A percentile compares a stretch with the other conserved stretches of the same genome.
phyloP scores from a whole-genome alignment of 1,140 invertebrate genomes.

The Euura saliciscinereae region DNA sequence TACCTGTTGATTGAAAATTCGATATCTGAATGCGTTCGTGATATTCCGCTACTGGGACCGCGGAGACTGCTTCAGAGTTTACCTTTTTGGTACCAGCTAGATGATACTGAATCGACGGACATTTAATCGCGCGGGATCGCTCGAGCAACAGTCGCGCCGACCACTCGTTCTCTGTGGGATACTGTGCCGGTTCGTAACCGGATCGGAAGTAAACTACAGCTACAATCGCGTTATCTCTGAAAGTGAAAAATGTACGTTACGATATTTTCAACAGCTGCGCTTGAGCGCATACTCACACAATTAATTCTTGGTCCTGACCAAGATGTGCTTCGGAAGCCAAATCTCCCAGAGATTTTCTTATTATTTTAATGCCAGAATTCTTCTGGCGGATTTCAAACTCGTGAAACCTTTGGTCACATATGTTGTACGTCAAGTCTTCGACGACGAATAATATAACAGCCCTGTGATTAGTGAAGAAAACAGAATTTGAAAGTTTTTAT shows the following conservation, averaged over 20 bases:
- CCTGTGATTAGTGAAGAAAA: constrained; percentile 32
- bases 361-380: constrained; percentile 72
- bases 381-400: constrained; percentile 82
- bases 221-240: constrained; percentile 72
- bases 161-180: constrained; percentile 82
- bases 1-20: constrained; percentile 50
- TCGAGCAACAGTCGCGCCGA: constrained; percentile 84
- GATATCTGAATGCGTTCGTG: not conserved
- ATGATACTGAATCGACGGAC: constrained; percentile 88
- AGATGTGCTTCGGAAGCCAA: constrained; percentile 63
- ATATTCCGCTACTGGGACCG: too few relatives aligned
- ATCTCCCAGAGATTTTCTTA: constrained; percentile 72
- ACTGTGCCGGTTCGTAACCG: constrained; percentile 88
- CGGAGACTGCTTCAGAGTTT: not conserved
- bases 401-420: constrained; percentile 87
- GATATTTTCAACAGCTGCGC: too few relatives aligned
- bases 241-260: constrained; percentile 31
- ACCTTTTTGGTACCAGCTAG: constrained; percentile 80
- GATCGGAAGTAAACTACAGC: constrained; percentile 90
- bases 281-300: constrained; percentile 60
- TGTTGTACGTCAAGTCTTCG: constrained; percentile 84
- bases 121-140: constrained; percentile 87
- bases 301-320: constrained; percentile 62
- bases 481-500: not conserved
- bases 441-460: constrained; percentile 85